Evolutionary conservation across 2,797 vertebrate genomes (phyloP).

Genomic region (Enteromius anoplus): DNA sequence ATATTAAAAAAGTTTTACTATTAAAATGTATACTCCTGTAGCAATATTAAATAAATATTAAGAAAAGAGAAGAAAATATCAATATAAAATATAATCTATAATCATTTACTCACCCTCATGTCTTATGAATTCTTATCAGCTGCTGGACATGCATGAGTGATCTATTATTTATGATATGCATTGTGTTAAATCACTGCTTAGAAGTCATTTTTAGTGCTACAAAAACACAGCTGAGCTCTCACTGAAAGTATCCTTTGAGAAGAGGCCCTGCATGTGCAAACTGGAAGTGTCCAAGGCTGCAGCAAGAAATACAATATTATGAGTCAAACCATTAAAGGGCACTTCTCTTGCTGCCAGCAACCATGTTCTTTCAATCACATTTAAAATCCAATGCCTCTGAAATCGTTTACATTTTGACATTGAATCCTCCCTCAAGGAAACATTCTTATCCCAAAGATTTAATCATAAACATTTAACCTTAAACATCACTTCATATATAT

Average conservation of each 20-base stretch:
- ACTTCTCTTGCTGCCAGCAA: too few species aligned
- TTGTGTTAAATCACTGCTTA: too few species aligned
- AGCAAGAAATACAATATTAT: too few species aligned
- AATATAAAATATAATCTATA: too few species aligned
- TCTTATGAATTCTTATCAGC: neutral
- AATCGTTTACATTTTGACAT: neutral
- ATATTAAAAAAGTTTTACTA: neutral
- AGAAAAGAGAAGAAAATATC: too few species aligned
- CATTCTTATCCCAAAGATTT: neutral
- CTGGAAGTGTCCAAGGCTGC: too few species aligned
- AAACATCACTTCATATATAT: neutral
- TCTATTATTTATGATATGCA: too few species aligned
- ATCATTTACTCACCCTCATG: neutral
- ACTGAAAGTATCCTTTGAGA: too few species aligned
- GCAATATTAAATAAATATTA: neutral
- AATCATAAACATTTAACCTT: slow-evolving; percentile 9
- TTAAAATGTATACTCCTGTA: neutral
- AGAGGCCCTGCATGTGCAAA: too few species aligned
- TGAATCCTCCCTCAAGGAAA: neutral
- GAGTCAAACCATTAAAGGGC: too few species aligned
- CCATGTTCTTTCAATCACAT: slow-evolving; percentile 7
- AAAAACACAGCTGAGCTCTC: too few species aligned
- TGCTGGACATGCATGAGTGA: neutral
- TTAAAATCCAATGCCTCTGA: neutral
- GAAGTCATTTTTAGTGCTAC: too few species aligned